Evolutionary conservation across 2,113 vertebrate species (phyloP), one percentile per base, ranked within the genome.

Genomic region (Recurvirostra avosetta): DNA sequence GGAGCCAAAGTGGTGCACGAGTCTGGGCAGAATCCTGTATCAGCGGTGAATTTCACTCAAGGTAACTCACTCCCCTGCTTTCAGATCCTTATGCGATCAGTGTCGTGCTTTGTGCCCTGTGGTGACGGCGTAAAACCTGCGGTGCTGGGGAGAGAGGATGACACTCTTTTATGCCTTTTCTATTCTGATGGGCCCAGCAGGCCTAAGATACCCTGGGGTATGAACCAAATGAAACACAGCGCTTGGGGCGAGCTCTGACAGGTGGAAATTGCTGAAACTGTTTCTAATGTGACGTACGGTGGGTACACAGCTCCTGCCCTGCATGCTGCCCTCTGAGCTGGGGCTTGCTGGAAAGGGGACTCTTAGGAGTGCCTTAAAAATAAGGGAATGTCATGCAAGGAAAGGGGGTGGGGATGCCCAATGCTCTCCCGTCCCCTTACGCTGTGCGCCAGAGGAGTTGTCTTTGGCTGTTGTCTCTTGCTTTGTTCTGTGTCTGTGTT

Each of bases 61-160:
- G 75, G 65, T 89, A 73, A 68, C 65, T 53, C 49, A 32, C 18
- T 19, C 8, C 12, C 2, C 9, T 53, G 58, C 47, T 63, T 85
- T 52, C 23, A 77, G 30, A 38, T n/a, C 5, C 1, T 36, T 53
- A 21, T 1, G 0, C 2, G 2, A 15, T 80, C n/a, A 3, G 41
- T 34, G 32, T 67, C 1, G 1, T 40, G 56, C 5, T 10, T 36
- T 41, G 59, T 65, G 32, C 77, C 61, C 38, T 30, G 45, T 41
- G 38, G 30, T 59, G 15, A 9, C 25, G 6, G n/a, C 11, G 22
- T 52, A 12, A 68, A 71, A 36, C 36, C 45, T 50, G 50, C 32
- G 12, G 61, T 43, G 66, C 55, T 76, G 79, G 45, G 52, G 27
- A 26, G 15, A 36, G 29, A 30, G 21, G 15, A 52, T 27, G 41